A percentile compares a stretch with the other conserved stretches of the same genome.
These are phyloP conservation scores for Cecropterus lyciades DNA, from an alignment of 1,140 invertebrate genomes.

Conservation along the genomic window DNA sequence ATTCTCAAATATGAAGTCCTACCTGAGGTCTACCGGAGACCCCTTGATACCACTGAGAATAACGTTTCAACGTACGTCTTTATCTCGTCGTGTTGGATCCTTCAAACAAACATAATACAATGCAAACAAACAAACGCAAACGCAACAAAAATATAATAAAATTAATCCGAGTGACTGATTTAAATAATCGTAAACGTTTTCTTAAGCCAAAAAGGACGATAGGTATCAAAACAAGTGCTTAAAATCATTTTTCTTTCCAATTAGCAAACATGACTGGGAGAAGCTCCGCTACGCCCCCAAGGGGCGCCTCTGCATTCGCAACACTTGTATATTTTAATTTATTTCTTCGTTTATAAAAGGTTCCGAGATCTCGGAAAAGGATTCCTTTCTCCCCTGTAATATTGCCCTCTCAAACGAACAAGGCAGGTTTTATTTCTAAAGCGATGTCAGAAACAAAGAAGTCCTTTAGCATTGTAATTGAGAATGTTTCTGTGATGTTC, in stretches of 20 bases:
- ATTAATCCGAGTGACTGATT: no score
- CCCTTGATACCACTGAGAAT: no score
- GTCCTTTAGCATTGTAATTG: constrained; percentile 20
- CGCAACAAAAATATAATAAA: no score
- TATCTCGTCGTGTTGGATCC: no score
- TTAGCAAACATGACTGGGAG: constrained; percentile 24
- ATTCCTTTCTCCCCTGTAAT: constrained; percentile 30
- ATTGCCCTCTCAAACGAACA: constrained; percentile 30
- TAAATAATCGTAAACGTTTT: neutral
- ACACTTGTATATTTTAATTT: constrained; percentile 39
- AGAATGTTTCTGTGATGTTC: constrained; percentile 2
- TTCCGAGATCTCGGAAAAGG: constrained; percentile 22
- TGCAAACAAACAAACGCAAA: no score
- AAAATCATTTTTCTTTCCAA: constrained; percentile 31
- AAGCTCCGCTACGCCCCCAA: neutral
- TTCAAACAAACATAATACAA: no score
- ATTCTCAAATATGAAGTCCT: no score
- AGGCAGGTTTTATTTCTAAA: constrained; percentile 32
- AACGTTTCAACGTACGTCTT: no score
- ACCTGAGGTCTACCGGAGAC: no score
- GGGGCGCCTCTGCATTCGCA: constrained; percentile 25
- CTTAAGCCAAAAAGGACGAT: constrained; percentile 1
- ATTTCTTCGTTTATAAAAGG: constrained; percentile 41
- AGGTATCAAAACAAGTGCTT: constrained; percentile 13
- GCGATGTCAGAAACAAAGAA: constrained; percentile 15